Base-by-base conservation (phyloP, 2,113 vertebrate genomes). In the Gasterosteus aculeatus region DNA sequence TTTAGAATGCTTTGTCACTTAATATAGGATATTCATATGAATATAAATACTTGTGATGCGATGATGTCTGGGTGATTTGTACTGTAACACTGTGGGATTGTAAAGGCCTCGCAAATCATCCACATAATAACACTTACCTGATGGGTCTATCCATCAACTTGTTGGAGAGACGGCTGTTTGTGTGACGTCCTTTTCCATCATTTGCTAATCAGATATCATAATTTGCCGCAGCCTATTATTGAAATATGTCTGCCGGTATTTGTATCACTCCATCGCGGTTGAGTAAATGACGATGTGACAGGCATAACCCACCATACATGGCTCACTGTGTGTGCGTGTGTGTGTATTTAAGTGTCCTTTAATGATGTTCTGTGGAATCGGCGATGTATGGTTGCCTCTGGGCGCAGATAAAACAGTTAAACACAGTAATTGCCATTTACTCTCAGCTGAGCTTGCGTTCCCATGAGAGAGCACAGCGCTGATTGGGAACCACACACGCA, bases 351-450 rank as follows among this genome's bases (percentile, higher is more conserved):
- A 82, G 75, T 75, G 80, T 72, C 75, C 75, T 90, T 86, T 89
- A 87, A 90, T 89, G 83, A 88, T 86, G 85, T 83, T 84, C 70
- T 80, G 83, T 81, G 80, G 79, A 84, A 86, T 86, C 49, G 74
- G 75, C 59, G 64, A 88, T 85, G 87, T 90, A 90, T 85, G 75
- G 78, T 78, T 71, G 82, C 86, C 81, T 91, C 85, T 80, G 67
- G 87, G 87, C 62, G 67, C 66, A 22, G 80, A 87, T 92, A 88
- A 90, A 92, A 91, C 80, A 85, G 86, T 91, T 90, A 88, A 90
- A 87, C 85, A 87, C 85, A 84, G 84, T 91, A 91, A 91, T 88
- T 89, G 90, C 89, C 87, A 78, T 93, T 93, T 89, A 90, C 87
- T 88, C 92, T 92, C 89, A 88, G 90, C 88, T 91, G 87, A 74